Evolutionary conservation across 2,113 vertebrate genomes (phyloP).

Genomic region (Anas platyrhynchos): DNA sequence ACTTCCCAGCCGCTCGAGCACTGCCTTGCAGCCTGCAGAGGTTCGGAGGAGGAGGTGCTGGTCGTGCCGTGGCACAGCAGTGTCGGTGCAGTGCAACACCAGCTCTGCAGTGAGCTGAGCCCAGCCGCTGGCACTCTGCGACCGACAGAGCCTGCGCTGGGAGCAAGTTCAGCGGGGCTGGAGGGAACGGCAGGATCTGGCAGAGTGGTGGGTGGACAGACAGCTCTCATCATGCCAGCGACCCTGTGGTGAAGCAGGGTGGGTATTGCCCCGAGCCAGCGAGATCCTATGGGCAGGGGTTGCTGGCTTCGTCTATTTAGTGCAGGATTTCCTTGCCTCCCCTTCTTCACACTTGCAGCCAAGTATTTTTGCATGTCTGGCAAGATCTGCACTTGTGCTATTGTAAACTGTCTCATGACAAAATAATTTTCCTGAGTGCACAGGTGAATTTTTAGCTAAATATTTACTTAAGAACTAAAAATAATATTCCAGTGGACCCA

Average conservation of each 20-base stretch:
- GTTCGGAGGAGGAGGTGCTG: background rate
- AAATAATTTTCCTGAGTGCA: rapidly evolving
- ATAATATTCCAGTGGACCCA: no score
- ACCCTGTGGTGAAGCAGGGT: rapidly evolving
- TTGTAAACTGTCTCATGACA: rapidly evolving
- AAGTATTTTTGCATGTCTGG: background rate
- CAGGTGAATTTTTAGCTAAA: background rate
- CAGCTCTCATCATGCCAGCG: background rate
- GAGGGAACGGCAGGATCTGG: background rate
- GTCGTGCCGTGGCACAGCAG: rapidly evolving
- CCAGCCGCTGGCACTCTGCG: rapidly evolving
- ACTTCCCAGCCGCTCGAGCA: rapidly evolving
- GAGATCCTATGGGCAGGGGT: rapidly evolving
- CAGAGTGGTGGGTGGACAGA: background rate
- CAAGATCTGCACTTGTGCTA: background rate
- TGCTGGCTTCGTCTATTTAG: background rate
- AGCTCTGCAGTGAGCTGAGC: background rate
- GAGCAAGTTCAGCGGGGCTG: rapidly evolving
- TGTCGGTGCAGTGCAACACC: rapidly evolving
- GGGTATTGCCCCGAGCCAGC: rapidly evolving
- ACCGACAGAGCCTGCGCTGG: rapidly evolving
- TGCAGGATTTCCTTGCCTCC: rapidly evolving
- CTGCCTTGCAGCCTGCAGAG: no score
- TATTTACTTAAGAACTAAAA: background rate
- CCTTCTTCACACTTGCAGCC: rapidly evolving